Evolutionary conservation across 2,888 invertebrate species (phyloP), one percentile per base, ranked within the genome.

Genomic region (Gandaritis pyraliata): DNA sequence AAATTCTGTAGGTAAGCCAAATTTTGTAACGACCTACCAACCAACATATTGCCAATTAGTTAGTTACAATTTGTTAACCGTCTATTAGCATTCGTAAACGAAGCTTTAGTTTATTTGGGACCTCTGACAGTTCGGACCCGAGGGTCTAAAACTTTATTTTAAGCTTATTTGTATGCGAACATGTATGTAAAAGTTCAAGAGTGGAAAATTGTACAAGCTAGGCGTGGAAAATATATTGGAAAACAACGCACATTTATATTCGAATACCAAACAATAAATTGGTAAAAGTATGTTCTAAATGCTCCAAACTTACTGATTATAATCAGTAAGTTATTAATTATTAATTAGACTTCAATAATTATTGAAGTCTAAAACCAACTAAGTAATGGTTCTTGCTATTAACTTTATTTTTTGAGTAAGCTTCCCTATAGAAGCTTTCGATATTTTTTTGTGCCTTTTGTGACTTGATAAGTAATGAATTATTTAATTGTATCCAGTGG

Each of bases 111-210:
- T 75, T 72, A 72, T 70, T 75, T 64, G 70, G 73, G 74, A 71
- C 75, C 55, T 59, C 71, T 80, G 81, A 83, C 84, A 85, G 82
- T 77, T 78, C 70, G 76, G 74, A 80, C 76, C 73, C 76, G 74
- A 72, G 80, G 79, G 78, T 76, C 76, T 54, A 12, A 74, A 85
- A 84, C 76, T 84, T 85, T 82, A 80, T 76, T 69, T 73, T 66
- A 70, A 72, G 70, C 82, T 77, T 77, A 82, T 81, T 77, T 79
- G 77, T 82, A 81, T 78, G 64, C 61, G 58, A 61, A 61, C 54
- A 60, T 52, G 49, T 62, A 47, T 63, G 58, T 60, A 53, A 64
- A 61, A 52, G 43, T 47, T 61, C 23, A 48, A 47, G 56, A 38
- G 57, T 51, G 56, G 43, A 48, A 57, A 51, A 56, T 48, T 48